A percentile compares a stretch with the other conserved stretches of the same genome.
phyloP scores from a whole-genome alignment of 1,140 invertebrate genomes.

The Micrasema minimum region DNA sequence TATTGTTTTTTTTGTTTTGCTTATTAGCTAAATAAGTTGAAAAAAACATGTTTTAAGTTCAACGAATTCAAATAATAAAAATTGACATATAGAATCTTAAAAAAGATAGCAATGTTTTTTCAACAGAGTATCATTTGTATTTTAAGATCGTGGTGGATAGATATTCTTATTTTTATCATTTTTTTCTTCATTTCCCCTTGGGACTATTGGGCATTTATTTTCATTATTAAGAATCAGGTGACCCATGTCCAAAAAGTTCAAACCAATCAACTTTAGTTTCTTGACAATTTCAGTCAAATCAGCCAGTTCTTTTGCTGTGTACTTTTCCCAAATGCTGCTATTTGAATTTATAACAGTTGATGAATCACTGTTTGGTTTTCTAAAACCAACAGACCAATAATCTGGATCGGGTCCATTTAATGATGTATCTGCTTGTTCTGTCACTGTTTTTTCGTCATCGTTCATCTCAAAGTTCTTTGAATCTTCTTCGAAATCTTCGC shows the following conservation, averaged over 20 bases:
- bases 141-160: neutral
- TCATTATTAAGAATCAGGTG: slow-evolving; percentile 39
- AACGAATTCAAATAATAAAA: too few relatives aligned
- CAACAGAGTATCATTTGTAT: too few relatives aligned
- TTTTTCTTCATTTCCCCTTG: neutral
- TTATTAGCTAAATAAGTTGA: too few relatives aligned
- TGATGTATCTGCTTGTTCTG: neutral
- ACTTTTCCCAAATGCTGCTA: neutral
- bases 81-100: too few relatives aligned
- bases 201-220: slow-evolving; percentile 40
- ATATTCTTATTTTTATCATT: neutral
- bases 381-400: neutral
- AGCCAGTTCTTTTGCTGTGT: slow-evolving; percentile 1
- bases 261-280: slow-evolving; percentile 37
- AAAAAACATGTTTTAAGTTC: too few relatives aligned
- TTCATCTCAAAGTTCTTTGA: neutral
- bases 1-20: too few relatives aligned
- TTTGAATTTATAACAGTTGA: neutral
- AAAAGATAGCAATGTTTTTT: too few relatives aligned
- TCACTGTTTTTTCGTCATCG: neutral
- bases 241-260: slow-evolving; percentile 48
- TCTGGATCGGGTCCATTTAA: neutral
- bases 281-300: slow-evolving; percentile 33
- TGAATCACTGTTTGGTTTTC: neutral
- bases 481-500: neutral